Conservation (phyloP, 2,797 vertebrate species). For the Stomatorhinus walkeri region DNA sequence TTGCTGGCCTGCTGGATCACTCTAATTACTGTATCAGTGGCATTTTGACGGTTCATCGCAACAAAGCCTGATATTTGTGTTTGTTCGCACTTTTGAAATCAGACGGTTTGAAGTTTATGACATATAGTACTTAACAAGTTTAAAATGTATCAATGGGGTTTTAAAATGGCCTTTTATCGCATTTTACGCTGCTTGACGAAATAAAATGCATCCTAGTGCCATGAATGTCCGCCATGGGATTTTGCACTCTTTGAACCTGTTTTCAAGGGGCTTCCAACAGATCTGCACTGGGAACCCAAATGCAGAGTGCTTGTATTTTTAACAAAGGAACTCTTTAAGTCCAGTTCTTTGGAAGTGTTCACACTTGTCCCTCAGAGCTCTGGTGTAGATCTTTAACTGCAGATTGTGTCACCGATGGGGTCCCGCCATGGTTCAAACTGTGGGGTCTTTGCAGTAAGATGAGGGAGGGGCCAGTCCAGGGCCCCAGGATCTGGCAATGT, state of each 20-base stretch:
- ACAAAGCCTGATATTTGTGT: background rate
- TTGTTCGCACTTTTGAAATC: background rate
- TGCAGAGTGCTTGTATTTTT: background rate
- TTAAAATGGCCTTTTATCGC: background rate
- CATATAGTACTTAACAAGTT: background rate
- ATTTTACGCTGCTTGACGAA: background rate
- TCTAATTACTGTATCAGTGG: background rate
- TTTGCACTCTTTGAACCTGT: background rate
- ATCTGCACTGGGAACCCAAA: background rate
- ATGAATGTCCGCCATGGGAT: background rate
- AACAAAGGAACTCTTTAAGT: slow-evolving; percentile 5
- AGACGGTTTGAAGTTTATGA: background rate
- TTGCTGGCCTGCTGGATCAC: background rate
- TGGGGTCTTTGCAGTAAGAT: background rate
- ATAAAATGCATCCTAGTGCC: background rate
- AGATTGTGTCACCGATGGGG: background rate
- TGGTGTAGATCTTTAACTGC: slow-evolving; percentile 52
- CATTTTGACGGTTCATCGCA: background rate
- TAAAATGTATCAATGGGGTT: background rate
- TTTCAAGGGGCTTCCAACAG: background rate
- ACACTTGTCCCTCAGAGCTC: background rate
- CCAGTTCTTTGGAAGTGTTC: background rate
- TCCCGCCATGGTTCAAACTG: background rate
- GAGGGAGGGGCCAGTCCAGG: background rate
- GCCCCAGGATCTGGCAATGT: background rate